These are phyloP conservation scores for Petromus typicus DNA, from an alignment of 2,113 vertebrate species.

Conservation along the genomic window DNA sequence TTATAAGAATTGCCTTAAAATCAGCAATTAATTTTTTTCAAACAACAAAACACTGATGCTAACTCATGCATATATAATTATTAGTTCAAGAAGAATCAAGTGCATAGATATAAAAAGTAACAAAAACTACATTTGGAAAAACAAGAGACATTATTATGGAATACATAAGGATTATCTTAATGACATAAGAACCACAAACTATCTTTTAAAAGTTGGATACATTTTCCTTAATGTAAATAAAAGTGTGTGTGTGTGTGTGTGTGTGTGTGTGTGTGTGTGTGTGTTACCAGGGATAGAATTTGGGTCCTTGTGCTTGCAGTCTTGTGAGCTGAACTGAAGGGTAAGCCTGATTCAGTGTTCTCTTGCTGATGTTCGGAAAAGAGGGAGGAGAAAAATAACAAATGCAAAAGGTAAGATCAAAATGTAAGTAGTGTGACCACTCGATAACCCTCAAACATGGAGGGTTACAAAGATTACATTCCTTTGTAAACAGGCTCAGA, in stretches of 20 bases:
- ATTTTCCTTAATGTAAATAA: not conserved
- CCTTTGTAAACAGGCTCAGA: slow-evolving; percentile 49
- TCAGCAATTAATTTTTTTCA: not conserved
- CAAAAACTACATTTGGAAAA: not conserved
- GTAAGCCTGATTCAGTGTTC: not conserved
- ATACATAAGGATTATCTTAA: not conserved
- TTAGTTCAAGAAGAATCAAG: not conserved
- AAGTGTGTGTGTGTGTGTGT: no score
- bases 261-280: no score
- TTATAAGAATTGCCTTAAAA: not conserved
- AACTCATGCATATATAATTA: not conserved
- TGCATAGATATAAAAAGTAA: not conserved
- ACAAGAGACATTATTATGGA: not conserved
- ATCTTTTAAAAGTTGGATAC: not conserved
- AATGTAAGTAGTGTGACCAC: slow-evolving; percentile 46
- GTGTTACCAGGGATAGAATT: no score
- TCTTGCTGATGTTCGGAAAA: not conserved
- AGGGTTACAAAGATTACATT: not conserved
- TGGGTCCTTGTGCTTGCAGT: no score
- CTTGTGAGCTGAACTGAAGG: not conserved
- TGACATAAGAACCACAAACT: not conserved
- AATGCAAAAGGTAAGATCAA: not conserved
- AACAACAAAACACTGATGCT: not conserved
- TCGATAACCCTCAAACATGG: not conserved
- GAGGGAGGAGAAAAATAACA: not conserved